A percentile compares a stretch with the other conserved stretches of the same genome.
phyloP scores from a whole-genome alignment of 2,113 vertebrate species.

The Chroicocephalus ridibundus region DNA sequence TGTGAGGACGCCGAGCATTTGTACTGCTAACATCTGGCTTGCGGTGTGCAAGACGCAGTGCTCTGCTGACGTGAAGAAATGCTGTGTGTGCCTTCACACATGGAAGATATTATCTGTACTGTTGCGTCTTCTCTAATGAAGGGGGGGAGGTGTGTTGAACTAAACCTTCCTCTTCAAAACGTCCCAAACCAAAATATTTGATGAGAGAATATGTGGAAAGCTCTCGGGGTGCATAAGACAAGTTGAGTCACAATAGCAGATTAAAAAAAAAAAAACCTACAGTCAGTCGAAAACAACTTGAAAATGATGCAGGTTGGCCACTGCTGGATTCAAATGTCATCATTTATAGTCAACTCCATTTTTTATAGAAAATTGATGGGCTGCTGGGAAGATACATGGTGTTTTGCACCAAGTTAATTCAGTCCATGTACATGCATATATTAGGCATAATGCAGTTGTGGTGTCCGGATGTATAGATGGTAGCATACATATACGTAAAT shows the following conservation, averaged over 20 bases:
- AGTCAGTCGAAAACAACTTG: not conserved
- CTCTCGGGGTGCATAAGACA: not conserved
- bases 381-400: not conserved
- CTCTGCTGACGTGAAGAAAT: not conserved
- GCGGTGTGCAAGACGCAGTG: not conserved
- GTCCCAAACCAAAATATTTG: not conserved
- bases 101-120: not conserved
- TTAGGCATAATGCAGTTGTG: not conserved
- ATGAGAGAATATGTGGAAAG: not conserved
- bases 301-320: not conserved
- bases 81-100: not conserved
- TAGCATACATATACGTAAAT: not conserved
- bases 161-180: not conserved
- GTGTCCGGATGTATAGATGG: not conserved
- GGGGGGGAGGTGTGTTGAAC: not conserved
- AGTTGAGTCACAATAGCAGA: not conserved
- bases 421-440: not conserved
- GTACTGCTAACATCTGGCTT: not conserved
- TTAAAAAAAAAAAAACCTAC: not conserved
- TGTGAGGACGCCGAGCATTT: not conserved
- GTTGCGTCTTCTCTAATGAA: not conserved
- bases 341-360: not conserved
- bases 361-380: not conserved
- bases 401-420: not conserved
- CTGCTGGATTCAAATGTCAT: not conserved